Percentiles rank a stretch among this genome's conserved stretches.
phyloP scores from a whole-genome alignment of 2,797 vertebrate genomes.

The Myotis myotis region DNA sequence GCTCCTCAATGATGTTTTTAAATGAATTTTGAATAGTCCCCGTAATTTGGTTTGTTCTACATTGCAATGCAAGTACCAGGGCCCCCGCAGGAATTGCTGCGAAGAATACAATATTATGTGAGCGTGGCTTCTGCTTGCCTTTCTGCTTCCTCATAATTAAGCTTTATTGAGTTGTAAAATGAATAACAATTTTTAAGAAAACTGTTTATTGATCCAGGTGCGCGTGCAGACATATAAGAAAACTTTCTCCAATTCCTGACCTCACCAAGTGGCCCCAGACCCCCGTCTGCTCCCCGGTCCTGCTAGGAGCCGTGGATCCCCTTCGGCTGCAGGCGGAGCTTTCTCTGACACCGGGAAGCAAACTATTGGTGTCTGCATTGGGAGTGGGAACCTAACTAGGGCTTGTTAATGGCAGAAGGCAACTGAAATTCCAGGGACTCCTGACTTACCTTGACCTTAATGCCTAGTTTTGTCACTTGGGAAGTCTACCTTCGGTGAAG shows the following conservation, averaged over 20 bases:
- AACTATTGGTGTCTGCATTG: not conserved
- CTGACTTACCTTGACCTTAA: not conserved
- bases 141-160: slow-evolving; percentile 89
- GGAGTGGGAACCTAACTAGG: not conserved
- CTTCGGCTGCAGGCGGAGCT: too few relatives aligned
- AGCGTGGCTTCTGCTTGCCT: slow-evolving; percentile 84
- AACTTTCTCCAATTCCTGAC: slow-evolving; percentile 71
- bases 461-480: not conserved
- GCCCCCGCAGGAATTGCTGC: slow-evolving; percentile 85
- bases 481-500: not conserved
- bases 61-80: slow-evolving; percentile 77
- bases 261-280: slow-evolving; percentile 39
- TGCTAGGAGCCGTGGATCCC: not conserved
- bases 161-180: slow-evolving; percentile 89
- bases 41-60: slow-evolving; percentile 87
- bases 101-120: slow-evolving; percentile 83
- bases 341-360: not conserved
- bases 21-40: slow-evolving; percentile 88
- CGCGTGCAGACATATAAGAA: slow-evolving; percentile 67
- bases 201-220: slow-evolving; percentile 87
- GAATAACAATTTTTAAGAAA: slow-evolving; percentile 85
- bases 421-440: not conserved
- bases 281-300: rapidly evolving
- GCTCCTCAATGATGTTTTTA: slow-evolving; percentile 87
- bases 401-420: not conserved